phyloP scores from a whole-genome alignment of 2,888 invertebrate species.

The Nomada goodeniana region DNA sequence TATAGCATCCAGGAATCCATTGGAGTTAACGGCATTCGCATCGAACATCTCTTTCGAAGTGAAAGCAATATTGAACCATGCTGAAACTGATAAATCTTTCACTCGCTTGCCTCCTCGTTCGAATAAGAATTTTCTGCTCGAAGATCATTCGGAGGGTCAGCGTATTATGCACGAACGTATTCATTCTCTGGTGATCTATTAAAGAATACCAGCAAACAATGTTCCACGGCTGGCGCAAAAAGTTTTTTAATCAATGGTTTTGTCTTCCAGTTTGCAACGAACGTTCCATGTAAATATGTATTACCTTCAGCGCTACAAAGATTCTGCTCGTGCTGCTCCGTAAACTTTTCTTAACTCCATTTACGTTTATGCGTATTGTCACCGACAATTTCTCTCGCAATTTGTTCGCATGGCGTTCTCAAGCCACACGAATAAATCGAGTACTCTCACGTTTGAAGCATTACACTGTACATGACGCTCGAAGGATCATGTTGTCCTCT shows the following conservation, averaged over 20 bases:
- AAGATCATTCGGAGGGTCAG: conserved; percentile 23
- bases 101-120: conserved; percentile 24
- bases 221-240: no score
- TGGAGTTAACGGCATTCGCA: conserved; percentile 45
- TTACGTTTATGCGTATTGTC: no score
- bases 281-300: no score
- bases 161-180: conserved; percentile 30
- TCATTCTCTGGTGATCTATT: conserved; percentile 17
- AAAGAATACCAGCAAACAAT: background rate
- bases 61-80: conserved; percentile 36
- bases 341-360: no score
- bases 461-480: background rate
- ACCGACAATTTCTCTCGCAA: no score
- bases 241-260: no score
- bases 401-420: no score
- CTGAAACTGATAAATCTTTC: conserved; percentile 52
- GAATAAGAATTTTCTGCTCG: conserved; percentile 15
- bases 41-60: conserved; percentile 49
- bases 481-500: background rate
- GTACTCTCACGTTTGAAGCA: background rate
- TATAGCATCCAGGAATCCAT: conserved; percentile 18
- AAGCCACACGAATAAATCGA: background rate
- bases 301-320: no score
- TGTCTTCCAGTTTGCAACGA: no score
- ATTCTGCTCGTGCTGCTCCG: no score